Base-by-base conservation (phyloP, 2,888 invertebrate genomes). In the Alsophila aescularia region DNA sequence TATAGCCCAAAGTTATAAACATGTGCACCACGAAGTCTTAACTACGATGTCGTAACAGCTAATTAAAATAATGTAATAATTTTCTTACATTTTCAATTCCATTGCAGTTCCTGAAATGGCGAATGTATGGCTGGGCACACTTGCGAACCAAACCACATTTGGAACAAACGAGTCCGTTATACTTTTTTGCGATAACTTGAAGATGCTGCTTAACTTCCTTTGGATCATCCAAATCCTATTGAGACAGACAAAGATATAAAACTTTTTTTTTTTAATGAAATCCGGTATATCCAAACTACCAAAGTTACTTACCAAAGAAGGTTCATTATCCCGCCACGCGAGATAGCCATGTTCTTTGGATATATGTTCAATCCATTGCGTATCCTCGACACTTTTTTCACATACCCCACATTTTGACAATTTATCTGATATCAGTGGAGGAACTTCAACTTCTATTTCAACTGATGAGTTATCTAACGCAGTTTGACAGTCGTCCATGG, bases 111-210 rank as follows among this genome's bases (percentile, higher is more conserved):
- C 65, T 60, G 5, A 78, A 59, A 52, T 83, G 83, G 7, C 60
- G 53, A 24, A 75, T 41, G 53, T 65, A 83, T 6, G 64, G 29
- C 48, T 77, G 77, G 5, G 62, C 69, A 47, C 72, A 69, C 66
- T 73, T 76, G 10, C 75, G 69, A n/a, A 29, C 52, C 3, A 68
- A 10, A 8, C 73, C 72, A 56, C 82, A 82, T 52, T 75, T 77
- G 2, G 62, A 56, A 62, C 82, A 82, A 9, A 36, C 36, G 6
- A 82, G 56, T 15, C 47, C 52, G 0, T 68, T 70, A n/a, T 57
- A 24, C 36, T 45, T 12, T 54, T 66, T 66, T 8, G 62, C 29
- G 34, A 76, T 62, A 3, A 43, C 29, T 24, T 58, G 35, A 34
- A 82, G 69, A 60, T 80, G 75, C 12, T 61, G 41, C 6, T 52